phyloP scores from a whole-genome alignment of 2,888 invertebrate genomes.

The Lepidocyrtinus sp. region DNA sequence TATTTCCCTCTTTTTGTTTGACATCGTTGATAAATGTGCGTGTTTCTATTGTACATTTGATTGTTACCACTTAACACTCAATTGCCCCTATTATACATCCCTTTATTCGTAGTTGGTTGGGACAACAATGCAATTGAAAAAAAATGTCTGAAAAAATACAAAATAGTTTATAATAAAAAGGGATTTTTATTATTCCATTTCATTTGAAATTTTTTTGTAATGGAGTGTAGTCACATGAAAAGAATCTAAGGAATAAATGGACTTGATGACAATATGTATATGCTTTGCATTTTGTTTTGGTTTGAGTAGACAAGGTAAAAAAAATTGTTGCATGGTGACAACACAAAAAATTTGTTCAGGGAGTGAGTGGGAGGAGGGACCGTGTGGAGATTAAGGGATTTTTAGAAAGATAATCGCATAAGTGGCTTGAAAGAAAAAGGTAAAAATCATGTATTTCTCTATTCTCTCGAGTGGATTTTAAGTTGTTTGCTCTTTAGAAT shows the following conservation, averaged over 20 bases:
- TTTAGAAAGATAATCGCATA: conserved; percentile 29
- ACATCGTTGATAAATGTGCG: too few species aligned
- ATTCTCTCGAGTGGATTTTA: conserved; percentile 12
- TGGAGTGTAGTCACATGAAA: too few species aligned
- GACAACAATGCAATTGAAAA: neutral
- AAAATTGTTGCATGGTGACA: conserved; percentile 11
- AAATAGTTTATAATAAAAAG: conserved; percentile 16
- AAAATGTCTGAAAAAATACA: neutral
- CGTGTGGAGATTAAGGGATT: conserved; percentile 55
- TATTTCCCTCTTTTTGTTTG: too few species aligned
- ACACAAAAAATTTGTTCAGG: conserved; percentile 14
- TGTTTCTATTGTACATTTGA: too few species aligned
- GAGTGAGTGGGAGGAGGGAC: conserved; percentile 20
- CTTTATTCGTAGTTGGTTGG: neutral
- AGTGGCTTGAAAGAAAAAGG: conserved; percentile 1
- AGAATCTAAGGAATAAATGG: neutral
- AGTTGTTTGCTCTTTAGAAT: conserved; percentile 1
- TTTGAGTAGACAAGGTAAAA: conserved; percentile 21
- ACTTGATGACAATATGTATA: conserved; percentile 1
- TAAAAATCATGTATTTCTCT: conserved; percentile 1
- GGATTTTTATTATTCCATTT: neutral
- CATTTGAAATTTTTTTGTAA: too few species aligned
- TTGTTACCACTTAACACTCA: conserved; percentile 42
- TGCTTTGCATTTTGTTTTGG: conserved; percentile 21
- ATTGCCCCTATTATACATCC: conserved; percentile 44